Evolutionary conservation across 2,888 invertebrate genomes (phyloP), one percentile per base, ranked within the genome.

Genomic region (Patella depressa): DNA sequence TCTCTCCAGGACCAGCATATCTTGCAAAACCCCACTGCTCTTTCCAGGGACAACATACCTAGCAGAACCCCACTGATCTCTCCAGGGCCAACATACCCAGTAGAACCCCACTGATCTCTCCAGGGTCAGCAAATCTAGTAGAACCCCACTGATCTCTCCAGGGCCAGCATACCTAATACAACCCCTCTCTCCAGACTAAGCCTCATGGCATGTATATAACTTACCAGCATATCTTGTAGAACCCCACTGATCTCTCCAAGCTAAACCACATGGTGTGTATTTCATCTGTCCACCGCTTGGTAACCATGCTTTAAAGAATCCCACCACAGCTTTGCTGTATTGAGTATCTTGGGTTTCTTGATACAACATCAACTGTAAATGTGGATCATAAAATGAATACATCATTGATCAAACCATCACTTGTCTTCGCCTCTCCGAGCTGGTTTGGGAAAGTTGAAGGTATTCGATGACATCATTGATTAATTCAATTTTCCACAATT

Each of bases 191-290:
- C 84, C 84, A 89, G 24, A 85, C 87, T 54, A 88, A 82, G 15
- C 88, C 88, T 79, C 88, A 87, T 0, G n/a, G 17, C n/a, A n/a
- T n/a, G n/a, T 17, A 1, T n/a, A 1, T 57, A 57, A 72, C 71
- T 45, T 78, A 85, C 87, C 85, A 65, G 87, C 84, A 72, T 87
- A 84, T 82, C 87, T 80, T 29, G 82, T 81, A 11, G 85, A 76
- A 12, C 87, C 86, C 88, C 88, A 89, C 57, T 82, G 80, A 78
- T 88, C 86, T 57, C 87, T 84, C 84, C 84, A 89, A 24, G 85
- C 87, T 54, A 88, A 82, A 17, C 88, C 88, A 80, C 88, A 87
- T 0, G 87, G 87, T n/a, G 88, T 88, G 71, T 85, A 83, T 17
- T 80, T 77, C 17, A 87, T 82, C 17, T 77, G 76, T 1, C 87